Percentiles rank a stretch among this genome's conserved stretches.
Evolutionary conservation across 2,113 vertebrate genomes (phyloP).

Genomic region (Pica pica): DNA sequence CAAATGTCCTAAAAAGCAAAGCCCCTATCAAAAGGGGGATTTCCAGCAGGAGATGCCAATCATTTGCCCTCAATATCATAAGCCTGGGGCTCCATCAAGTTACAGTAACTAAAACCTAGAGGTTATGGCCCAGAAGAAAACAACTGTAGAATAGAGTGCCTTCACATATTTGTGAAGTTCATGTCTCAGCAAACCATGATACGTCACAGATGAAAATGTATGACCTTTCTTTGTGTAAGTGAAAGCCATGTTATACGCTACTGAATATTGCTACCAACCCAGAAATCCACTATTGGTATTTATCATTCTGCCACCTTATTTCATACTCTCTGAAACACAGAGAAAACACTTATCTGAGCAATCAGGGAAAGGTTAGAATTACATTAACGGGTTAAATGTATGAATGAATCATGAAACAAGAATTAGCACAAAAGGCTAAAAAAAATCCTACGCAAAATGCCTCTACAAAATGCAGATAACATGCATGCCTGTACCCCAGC

Average conservation of each 20-base stretch:
- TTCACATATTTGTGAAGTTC: background rate
- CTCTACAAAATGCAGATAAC: background rate
- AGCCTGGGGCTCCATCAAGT: background rate
- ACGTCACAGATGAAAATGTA: constrained; percentile 29
- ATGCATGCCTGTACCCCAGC: background rate
- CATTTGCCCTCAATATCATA: background rate
- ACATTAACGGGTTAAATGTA: background rate
- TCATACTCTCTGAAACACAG: background rate
- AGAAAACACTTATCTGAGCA: background rate
- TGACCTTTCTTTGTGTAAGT: constrained; percentile 34
- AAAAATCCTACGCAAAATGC: background rate
- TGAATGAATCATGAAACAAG: background rate
- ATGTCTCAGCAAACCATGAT: background rate
- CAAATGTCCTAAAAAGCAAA: background rate
- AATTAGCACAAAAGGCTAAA: constrained; percentile 8
- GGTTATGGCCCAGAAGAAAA: background rate
- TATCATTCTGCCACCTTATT: constrained; percentile 47
- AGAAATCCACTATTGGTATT: background rate
- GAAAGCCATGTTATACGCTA: background rate
- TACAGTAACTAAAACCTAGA: background rate
- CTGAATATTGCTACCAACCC: constrained; percentile 1
- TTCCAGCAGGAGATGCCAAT: background rate
- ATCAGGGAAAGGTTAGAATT: background rate
- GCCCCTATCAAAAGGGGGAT: background rate
- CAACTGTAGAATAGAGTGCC: background rate